Evolutionary conservation across 2,888 invertebrate species (phyloP).

Genomic region (Eristalinus sepulchralis): DNA sequence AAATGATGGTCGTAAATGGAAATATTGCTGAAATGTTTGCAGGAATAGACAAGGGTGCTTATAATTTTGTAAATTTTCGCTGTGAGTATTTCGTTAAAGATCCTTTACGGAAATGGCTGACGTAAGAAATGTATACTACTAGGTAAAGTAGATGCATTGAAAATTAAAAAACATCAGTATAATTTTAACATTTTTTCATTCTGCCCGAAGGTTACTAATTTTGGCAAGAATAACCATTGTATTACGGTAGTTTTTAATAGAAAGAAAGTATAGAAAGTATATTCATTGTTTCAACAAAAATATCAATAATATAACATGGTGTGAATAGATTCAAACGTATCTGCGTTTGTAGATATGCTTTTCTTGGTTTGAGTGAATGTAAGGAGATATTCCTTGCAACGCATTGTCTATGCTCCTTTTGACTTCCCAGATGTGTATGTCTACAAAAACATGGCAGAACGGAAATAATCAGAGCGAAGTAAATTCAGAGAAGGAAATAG

Average conservation of each 20-base stretch:
- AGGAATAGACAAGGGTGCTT: constrained; percentile 36
- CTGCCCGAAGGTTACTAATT: too few species aligned
- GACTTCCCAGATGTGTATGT: constrained; percentile 8
- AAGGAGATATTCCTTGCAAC: constrained; percentile 53
- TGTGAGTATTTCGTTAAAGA: constrained; percentile 8
- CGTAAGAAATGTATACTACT: constrained; percentile 3
- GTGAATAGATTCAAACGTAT: constrained; percentile 56
- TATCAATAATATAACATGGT: constrained; percentile 32
- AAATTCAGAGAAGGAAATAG: constrained; percentile 48
- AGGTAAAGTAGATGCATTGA: too few species aligned
- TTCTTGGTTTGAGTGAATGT: constrained; percentile 46
- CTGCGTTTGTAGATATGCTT: constrained; percentile 6
- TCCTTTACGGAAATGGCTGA: neutral
- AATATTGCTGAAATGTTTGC: constrained; percentile 14
- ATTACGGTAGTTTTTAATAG: neutral
- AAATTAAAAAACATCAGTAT: too few species aligned
- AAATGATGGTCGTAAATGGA: constrained; percentile 37
- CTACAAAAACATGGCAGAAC: constrained; percentile 18
- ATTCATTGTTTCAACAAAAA: constrained; percentile 37
- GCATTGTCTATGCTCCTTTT: constrained; percentile 35
- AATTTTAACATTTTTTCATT: too few species aligned
- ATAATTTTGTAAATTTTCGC: constrained; percentile 4
- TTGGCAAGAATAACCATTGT: too few species aligned
- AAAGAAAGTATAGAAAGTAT: neutral
- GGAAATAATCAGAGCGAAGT: constrained; percentile 57